Evolutionary conservation across 1,140 invertebrate genomes (phyloP).

Genomic region (Campoletis sonorensis): DNA sequence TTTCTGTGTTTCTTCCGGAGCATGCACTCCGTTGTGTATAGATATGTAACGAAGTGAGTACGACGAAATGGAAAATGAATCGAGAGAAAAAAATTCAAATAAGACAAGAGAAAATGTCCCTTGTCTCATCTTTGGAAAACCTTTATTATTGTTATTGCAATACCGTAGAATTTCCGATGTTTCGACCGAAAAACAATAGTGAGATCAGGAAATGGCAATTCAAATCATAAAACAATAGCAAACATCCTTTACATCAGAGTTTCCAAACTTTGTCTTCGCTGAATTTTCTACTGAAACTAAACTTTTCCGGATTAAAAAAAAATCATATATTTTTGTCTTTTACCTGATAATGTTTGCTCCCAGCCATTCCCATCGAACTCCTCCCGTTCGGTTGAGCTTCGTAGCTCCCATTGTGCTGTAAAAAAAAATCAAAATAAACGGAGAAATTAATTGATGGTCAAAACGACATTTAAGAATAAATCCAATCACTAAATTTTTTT

Average conservation of each 20-base stretch:
- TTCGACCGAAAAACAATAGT: not conserved
- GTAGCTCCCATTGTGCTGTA: conserved; percentile 74
- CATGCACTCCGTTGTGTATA: not conserved
- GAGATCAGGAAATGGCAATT: not conserved
- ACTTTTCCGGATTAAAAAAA: no score
- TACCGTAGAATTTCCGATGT: not conserved
- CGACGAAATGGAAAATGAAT: not conserved
- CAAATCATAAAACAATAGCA: no score
- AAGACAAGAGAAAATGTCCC: not conserved
- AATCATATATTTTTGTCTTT: conserved; percentile 39
- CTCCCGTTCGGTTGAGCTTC: conserved; percentile 64
- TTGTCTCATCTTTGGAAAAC: not conserved
- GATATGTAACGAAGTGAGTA: not conserved
- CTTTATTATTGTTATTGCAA: not conserved
- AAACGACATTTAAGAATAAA: conserved; percentile 5
- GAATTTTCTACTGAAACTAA: no score
- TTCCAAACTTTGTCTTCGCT: no score
- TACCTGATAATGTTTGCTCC: conserved; percentile 67
- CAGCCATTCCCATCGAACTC: conserved; percentile 63
- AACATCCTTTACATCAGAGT: no score
- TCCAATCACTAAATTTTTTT: not conserved
- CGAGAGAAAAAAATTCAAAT: not conserved
- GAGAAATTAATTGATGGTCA: not conserved
- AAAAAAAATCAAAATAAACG: conserved; percentile 57
- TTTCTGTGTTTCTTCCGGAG: not conserved